Conservation (phyloP, 2,888 invertebrate species). For the Lissocephala sabroskyi region DNA sequence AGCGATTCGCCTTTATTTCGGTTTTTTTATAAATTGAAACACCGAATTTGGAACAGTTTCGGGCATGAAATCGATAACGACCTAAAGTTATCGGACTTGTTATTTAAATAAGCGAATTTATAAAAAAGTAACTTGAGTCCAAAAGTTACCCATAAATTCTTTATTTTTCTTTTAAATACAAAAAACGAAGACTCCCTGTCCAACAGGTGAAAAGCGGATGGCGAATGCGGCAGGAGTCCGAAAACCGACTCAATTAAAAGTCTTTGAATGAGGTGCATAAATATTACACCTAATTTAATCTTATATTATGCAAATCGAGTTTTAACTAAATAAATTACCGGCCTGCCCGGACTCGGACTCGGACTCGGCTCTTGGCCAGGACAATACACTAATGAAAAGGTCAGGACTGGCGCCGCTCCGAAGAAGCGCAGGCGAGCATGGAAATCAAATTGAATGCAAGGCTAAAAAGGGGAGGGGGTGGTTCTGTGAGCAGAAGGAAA, state of each 20-base stretch:
- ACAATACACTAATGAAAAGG: slow-evolving; percentile 7
- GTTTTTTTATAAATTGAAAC: too few relatives aligned
- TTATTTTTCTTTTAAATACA: too few relatives aligned
- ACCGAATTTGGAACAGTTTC: too few relatives aligned
- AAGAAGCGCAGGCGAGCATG: slow-evolving; percentile 16
- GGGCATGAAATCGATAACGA: too few relatives aligned
- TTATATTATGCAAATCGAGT: slow-evolving; percentile 63
- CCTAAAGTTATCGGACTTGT: too few relatives aligned
- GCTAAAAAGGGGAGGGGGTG: not conserved
- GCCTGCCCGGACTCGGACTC: slow-evolving; percentile 7
- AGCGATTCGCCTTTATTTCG: too few relatives aligned
- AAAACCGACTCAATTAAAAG: slow-evolving; percentile 26
- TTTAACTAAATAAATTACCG: slow-evolving; percentile 56
- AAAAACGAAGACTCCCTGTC: too few relatives aligned
- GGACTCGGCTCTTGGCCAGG: not conserved
- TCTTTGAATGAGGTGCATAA: slow-evolving; percentile 51
- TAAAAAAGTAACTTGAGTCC: too few relatives aligned
- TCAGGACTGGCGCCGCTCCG: slow-evolving; percentile 1
- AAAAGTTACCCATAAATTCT: too few relatives aligned
- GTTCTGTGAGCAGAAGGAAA: not conserved
- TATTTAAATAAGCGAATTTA: too few relatives aligned
- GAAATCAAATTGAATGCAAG: slow-evolving; percentile 5
- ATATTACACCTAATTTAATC: slow-evolving; percentile 64
- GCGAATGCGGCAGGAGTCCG: too few relatives aligned
- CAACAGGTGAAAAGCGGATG: too few relatives aligned